Base-by-base conservation (phyloP, 2,797 vertebrate genomes). In the Distichodus sexfasciatus region DNA sequence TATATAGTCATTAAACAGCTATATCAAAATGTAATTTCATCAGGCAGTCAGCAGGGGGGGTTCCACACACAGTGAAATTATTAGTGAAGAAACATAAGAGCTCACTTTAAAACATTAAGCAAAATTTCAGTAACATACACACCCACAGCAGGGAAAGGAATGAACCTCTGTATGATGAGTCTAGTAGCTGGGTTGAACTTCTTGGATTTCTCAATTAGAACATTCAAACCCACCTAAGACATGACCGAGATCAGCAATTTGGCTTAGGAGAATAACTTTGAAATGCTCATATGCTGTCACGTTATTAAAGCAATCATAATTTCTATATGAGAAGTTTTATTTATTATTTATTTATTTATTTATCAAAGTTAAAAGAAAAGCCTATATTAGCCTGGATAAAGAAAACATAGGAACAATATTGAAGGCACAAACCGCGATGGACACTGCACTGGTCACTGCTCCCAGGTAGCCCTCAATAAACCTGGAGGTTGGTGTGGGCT, bases 91-190 rank as follows among this genome's bases (percentile, higher is more conserved):
- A 40, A 40, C 38, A 38, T n/a, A 14, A 58, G 31, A 10, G 50
- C 11, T 57, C 54, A 40, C 21, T 57, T 59, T 28, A n/a, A n/a
- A 15, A 3, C 0, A 48, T 11, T 21, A 35, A 59, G 29, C 29
- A 57, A 11, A 2, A 11, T 41, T 23, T 62, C 41, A 63, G 21
- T 14, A 70, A 10, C 33, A 6, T 31, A 79, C 74, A 10, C 28
- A 99, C 97, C 97, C 19, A 99, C 95, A 63, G 97, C 96, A 12
- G 96, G 95, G 79, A 99, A 98, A 0, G 96, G 97, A 81, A 98
- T 93, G 0, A 99, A 92, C 82, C 96, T 94, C 92, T 98, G 96
- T 72, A 98, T 95, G 47, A 99, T 87, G 79, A 94, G 93, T 73
- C 94, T 93, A 54, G 95, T 97, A 73, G 95, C 90, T 0, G 96